Evolutionary conservation across 2,888 invertebrate species (phyloP).

Genomic region (Chrysina gloriosa): DNA sequence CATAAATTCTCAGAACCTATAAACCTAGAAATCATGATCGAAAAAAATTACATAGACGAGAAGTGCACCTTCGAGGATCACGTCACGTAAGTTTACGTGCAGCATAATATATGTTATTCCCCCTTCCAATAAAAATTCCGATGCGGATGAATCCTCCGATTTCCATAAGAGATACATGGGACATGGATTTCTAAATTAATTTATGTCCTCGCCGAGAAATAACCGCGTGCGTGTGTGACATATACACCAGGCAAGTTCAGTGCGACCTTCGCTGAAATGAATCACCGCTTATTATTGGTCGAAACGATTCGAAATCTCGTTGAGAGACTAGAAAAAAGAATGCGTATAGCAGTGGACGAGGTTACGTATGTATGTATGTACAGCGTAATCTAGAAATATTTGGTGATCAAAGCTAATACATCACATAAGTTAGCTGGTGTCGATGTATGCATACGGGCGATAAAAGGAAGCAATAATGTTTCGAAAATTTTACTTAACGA

Average conservation of each 20-base stretch:
- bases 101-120: neutral
- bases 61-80: neutral
- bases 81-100: neutral
- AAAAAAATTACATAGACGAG: no score
- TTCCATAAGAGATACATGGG: neutral
- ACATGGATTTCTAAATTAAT: neutral
- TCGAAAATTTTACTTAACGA: no score
- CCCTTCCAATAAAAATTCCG: neutral
- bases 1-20: no score
- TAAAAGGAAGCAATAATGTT: no score
- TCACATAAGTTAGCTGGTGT: no score
- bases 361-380: no score
- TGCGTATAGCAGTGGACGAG: no score
- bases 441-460: no score
- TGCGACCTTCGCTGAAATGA: neutral
- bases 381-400: no score
- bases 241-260: neutral
- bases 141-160: neutral
- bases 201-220: neutral
- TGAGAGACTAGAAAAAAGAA: no score
- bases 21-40: no score
- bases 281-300: neutral
- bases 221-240: neutral
- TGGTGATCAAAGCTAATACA: no score
- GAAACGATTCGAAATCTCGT: neutral